A percentile compares a stretch with the other conserved stretches of the same genome.
Conservation (phyloP, 2,888 invertebrate species). For the Pherbina coryleti region DNA sequence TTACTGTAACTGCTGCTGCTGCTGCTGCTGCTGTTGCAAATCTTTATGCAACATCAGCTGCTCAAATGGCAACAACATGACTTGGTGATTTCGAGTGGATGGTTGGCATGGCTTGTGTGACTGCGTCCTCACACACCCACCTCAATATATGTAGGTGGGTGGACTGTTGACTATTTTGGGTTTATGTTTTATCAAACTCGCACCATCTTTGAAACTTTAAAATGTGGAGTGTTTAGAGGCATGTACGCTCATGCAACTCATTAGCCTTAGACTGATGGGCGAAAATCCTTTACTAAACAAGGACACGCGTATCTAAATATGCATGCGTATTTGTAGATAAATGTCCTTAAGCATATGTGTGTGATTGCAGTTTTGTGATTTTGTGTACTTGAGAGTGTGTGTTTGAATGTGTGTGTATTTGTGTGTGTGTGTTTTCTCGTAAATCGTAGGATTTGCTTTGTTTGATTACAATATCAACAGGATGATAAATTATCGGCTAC, state of each 20-base stretch:
- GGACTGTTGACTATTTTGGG: neutral
- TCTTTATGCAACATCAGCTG: neutral
- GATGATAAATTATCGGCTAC: conserved; percentile 23
- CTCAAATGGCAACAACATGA: conserved; percentile 6
- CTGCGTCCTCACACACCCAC: neutral
- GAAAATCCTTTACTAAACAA: neutral
- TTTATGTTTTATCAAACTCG: neutral
- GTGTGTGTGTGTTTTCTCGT: conserved; percentile 5
- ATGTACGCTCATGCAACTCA: neutral
- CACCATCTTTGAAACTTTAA: neutral
- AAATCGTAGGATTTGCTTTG: conserved; percentile 22
- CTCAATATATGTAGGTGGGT: neutral
- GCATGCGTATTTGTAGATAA: neutral
- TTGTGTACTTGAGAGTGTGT: too few relatives aligned
- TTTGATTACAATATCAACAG: neutral
- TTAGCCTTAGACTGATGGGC: neutral
- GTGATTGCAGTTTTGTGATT: neutral
- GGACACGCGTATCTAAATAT: neutral
- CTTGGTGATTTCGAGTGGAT: neutral
- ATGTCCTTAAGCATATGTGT: neutral
- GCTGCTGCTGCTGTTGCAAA: neutral
- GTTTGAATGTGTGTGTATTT: neutral
- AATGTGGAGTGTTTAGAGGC: too few relatives aligned
- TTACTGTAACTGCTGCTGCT: neutral
- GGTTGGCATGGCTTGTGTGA: neutral